Conservation (phyloP, 2,888 invertebrate genomes). For the Serrognathus titanus region DNA sequence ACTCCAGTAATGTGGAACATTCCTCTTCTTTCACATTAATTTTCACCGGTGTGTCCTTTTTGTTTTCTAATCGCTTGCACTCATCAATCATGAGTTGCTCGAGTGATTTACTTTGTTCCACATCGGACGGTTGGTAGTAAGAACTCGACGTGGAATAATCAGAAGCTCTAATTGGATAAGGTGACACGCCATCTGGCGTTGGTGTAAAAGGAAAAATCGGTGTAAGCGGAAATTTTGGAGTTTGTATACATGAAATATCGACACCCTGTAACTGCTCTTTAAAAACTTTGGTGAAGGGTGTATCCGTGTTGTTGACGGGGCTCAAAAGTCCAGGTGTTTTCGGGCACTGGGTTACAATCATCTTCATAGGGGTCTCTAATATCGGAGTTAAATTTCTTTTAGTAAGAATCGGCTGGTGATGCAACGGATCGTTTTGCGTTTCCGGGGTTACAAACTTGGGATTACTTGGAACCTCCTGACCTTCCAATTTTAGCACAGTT, state of each 20-base stretch:
- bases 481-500: not conserved
- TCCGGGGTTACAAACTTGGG: slow-evolving; percentile 20
- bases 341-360: slow-evolving; percentile 21
- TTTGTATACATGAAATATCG: slow-evolving; percentile 38
- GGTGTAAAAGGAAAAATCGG: slow-evolving; percentile 41
- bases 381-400: slow-evolving; percentile 32
- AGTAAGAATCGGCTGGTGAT: slow-evolving; percentile 18
- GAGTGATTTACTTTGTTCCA: slow-evolving; percentile 39
- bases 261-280: slow-evolving; percentile 40
- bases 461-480: not conserved
- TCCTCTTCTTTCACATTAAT: not conserved
- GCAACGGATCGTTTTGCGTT: not conserved
- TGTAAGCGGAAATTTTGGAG: slow-evolving; percentile 43
- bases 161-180: slow-evolving; percentile 35
- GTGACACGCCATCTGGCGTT: slow-evolving; percentile 17
- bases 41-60: slow-evolving; percentile 4
- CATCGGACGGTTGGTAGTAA: slow-evolving; percentile 46
- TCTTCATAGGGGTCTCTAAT: slow-evolving; percentile 36
- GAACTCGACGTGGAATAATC: slow-evolving; percentile 47
- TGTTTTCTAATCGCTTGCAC: slow-evolving; percentile 24
- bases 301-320: slow-evolving; percentile 26
- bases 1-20: not conserved
- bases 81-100: slow-evolving; percentile 41
- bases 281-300: slow-evolving; percentile 42
- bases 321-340: slow-evolving; percentile 35